phyloP scores from a whole-genome alignment of 1,140 invertebrate genomes.

The Phymorhynchus buccinoides region DNA sequence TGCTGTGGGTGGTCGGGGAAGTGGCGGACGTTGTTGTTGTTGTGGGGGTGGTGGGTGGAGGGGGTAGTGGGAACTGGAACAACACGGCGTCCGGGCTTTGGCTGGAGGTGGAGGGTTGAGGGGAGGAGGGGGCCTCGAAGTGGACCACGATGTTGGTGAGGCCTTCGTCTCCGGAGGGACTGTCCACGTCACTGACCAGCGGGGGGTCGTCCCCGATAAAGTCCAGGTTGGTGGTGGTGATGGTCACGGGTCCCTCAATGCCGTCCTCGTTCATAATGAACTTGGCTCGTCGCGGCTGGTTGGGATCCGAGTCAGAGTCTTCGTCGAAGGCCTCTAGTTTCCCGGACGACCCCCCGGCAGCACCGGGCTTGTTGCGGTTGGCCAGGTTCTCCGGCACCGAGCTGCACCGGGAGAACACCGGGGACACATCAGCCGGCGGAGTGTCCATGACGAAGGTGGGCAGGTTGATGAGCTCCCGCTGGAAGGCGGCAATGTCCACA shows the following conservation, averaged over 20 bases:
- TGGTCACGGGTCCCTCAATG: conserved; percentile 54
- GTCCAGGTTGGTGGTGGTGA: conserved; percentile 64
- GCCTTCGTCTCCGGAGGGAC: conserved; percentile 47
- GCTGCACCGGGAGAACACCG: conserved; percentile 68
- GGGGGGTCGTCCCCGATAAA: conserved; percentile 38
- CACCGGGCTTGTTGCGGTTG: conserved; percentile 44
- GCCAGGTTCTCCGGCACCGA: conserved; percentile 70
- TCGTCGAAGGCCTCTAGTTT: conserved; percentile 48
- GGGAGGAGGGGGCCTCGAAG: conserved; percentile 69
- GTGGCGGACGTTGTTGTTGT: conserved; percentile 34
- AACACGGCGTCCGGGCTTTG: conserved; percentile 59
- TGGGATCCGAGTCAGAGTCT: conserved; percentile 40
- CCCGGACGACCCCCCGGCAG: conserved; percentile 49
- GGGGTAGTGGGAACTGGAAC: conserved; percentile 60
- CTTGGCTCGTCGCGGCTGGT: conserved; percentile 36
- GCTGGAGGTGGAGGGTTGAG: conserved; percentile 65
- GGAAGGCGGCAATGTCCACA: conserved; percentile 69
- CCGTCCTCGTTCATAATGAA: conserved; percentile 25
- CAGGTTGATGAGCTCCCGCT: conserved; percentile 72
- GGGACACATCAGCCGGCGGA: conserved; percentile 62
- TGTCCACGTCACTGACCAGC: conserved; percentile 47
- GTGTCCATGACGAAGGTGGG: conserved; percentile 73
- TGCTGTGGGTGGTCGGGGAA: conserved; percentile 30
- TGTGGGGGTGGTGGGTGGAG: conserved; percentile 27
- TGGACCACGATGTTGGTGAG: conserved; percentile 68